These are phyloP conservation scores for Vanacampus margaritifer DNA, from an alignment of 2,113 vertebrate species.

Conservation along the genomic window DNA sequence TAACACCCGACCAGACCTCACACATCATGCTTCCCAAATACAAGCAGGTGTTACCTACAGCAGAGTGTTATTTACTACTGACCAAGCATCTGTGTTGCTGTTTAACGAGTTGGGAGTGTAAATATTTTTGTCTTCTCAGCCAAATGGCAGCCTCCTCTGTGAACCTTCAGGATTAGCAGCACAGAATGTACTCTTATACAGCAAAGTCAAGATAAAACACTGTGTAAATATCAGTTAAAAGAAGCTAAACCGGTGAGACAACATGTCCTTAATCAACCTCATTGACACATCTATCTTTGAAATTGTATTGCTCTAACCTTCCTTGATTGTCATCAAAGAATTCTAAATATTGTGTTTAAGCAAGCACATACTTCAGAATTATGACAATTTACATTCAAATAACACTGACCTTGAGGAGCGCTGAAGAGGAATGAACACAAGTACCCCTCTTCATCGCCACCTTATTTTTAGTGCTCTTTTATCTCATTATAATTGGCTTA, in stretches of 20 bases:
- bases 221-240: no score
- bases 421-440: slow-evolving; percentile 30
- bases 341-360: background rate
- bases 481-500: slow-evolving; percentile 54
- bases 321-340: background rate
- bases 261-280: no score
- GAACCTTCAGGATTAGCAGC: no score
- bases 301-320: no score
- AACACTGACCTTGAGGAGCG: background rate
- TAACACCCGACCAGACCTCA: background rate
- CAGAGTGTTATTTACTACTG: background rate
- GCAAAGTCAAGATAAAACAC: no score
- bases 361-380: background rate
- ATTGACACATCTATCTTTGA: no score
- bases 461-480: slow-evolving; percentile 54
- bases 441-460: slow-evolving; percentile 22
- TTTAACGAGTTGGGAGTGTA: background rate
- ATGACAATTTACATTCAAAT: background rate
- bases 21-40: background rate
- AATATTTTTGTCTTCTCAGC: background rate
- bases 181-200: no score
- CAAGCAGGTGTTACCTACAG: background rate
- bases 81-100: background rate
- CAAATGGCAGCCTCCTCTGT: background rate
- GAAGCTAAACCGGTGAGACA: no score